phyloP scores from a whole-genome alignment of 1,140 invertebrate species.

The Macrocentrus cingulum region DNA sequence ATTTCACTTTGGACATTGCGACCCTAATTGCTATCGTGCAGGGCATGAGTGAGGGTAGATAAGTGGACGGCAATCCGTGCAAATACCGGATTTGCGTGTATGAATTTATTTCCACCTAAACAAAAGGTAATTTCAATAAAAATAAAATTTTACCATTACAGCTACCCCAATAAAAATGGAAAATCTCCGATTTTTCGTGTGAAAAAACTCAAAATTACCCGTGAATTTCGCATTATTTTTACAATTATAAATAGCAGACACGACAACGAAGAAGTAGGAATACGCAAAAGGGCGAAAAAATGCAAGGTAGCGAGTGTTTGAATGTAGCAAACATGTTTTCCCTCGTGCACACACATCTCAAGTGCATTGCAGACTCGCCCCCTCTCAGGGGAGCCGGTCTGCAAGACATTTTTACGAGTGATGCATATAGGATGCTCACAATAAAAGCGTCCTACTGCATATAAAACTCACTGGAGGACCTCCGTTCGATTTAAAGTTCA shows the following conservation, averaged over 20 bases:
- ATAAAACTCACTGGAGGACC: too few relatives aligned
- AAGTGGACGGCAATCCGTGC: slow-evolving; percentile 24
- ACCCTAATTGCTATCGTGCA: slow-evolving; percentile 21
- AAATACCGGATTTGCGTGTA: slow-evolving; percentile 28
- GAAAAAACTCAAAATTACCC: background rate
- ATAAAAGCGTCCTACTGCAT: slow-evolving; percentile 3
- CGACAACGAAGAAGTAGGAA: background rate
- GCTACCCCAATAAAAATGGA: too few relatives aligned
- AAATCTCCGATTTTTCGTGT: too few relatives aligned
- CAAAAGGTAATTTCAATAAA: too few relatives aligned
- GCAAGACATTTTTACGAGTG: slow-evolving; percentile 28
- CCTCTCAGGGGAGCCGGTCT: background rate
- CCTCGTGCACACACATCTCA: slow-evolving; percentile 1
- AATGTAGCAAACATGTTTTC: slow-evolving; percentile 31
- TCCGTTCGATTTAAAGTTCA: too few relatives aligned
- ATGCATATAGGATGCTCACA: slow-evolving; percentile 20
- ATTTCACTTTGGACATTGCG: slow-evolving; percentile 17
- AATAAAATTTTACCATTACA: too few relatives aligned
- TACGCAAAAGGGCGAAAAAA: slow-evolving; percentile 10
- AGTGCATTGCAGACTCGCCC: background rate
- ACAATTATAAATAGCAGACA: background rate
- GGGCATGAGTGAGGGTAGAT: slow-evolving; percentile 15
- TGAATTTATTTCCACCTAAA: too few relatives aligned
- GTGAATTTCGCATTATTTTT: background rate
- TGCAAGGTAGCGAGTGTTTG: slow-evolving; percentile 25